Percentiles rank a stretch among this genome's conserved stretches.
Conservation (phyloP, 2,888 invertebrate species). For the Ennomos quercinarius region DNA sequence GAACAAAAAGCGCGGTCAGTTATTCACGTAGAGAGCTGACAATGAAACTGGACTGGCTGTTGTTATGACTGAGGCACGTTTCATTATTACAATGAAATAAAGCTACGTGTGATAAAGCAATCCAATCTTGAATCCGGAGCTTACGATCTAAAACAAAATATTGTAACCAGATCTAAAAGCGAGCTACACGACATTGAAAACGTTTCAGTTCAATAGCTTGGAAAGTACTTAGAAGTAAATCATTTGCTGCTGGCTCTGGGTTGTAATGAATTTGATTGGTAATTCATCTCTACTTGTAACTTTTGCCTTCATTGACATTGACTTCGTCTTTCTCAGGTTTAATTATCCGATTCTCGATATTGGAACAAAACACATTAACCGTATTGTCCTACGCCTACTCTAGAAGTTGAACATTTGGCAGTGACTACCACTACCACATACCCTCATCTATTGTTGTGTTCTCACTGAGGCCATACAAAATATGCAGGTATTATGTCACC, state of each 20-base stretch:
- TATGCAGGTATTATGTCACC: constrained; percentile 40
- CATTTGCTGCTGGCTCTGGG: constrained; percentile 30
- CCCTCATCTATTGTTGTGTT: constrained; percentile 47
- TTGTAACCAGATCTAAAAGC: constrained; percentile 5
- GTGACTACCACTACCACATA: constrained; percentile 43
- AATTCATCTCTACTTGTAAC: neutral
- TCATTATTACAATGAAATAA: constrained; percentile 39
- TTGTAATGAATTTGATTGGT: constrained; percentile 18
- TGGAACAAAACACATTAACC: constrained; percentile 42
- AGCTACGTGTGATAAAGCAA: constrained; percentile 20
- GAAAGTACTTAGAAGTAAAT: constrained; percentile 2
- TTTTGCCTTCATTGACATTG: constrained; percentile 9
- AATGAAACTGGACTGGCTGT: constrained; percentile 48
- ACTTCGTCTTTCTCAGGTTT: constrained; percentile 32
- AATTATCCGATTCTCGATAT: constrained; percentile 31
- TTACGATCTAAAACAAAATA: neutral
- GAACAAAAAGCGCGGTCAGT: constrained; percentile 62
- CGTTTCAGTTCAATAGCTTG: constrained; percentile 14
- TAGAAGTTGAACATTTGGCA: constrained; percentile 52
- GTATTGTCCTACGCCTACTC: constrained; percentile 45
- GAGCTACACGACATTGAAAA: constrained; percentile 15
- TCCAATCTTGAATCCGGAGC: constrained; percentile 12
- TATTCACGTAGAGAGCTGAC: constrained; percentile 47
- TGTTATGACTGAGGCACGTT: constrained; percentile 43
- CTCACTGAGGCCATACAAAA: constrained; percentile 36